Evolutionary conservation across 1,140 invertebrate species (phyloP).

Genomic region (Plutomurus gul): DNA sequence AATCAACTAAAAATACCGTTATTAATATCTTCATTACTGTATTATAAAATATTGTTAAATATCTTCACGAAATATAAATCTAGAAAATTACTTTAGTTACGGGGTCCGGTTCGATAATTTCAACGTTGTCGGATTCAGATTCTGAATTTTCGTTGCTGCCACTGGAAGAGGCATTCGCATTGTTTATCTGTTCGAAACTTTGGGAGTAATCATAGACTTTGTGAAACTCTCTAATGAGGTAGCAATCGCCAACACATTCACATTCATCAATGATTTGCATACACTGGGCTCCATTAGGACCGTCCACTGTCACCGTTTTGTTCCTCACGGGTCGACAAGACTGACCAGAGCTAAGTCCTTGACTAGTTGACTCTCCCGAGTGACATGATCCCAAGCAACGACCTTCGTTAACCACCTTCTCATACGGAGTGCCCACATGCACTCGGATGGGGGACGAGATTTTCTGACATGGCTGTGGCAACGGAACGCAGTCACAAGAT

Average conservation of each 20-base stretch:
- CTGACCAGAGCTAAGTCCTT: background rate
- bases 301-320: constrained; percentile 59
- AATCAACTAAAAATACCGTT: constrained; percentile 59
- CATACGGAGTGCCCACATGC: constrained; percentile 61
- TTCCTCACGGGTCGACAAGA: constrained; percentile 59
- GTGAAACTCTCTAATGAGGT: constrained; percentile 49
- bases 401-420: constrained; percentile 60
- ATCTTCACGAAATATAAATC: background rate
- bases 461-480: constrained; percentile 57
- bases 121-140: background rate
- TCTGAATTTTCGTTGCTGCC: background rate
- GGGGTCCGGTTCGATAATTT: background rate
- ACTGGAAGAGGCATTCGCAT: background rate
- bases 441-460: constrained; percentile 58
- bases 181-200: constrained; percentile 5
- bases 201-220: constrained; percentile 55
- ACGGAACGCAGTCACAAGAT: constrained; percentile 59
- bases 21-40: too few species aligned
- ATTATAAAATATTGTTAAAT: background rate
- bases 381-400: constrained; percentile 60
- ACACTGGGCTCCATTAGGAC: constrained; percentile 60
- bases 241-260: constrained; percentile 51
- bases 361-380: constrained; percentile 53
- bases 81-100: background rate
- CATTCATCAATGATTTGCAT: constrained; percentile 53